Evolutionary conservation across 2,113 vertebrate species (phyloP).

Genomic region (Caranx ignobilis): DNA sequence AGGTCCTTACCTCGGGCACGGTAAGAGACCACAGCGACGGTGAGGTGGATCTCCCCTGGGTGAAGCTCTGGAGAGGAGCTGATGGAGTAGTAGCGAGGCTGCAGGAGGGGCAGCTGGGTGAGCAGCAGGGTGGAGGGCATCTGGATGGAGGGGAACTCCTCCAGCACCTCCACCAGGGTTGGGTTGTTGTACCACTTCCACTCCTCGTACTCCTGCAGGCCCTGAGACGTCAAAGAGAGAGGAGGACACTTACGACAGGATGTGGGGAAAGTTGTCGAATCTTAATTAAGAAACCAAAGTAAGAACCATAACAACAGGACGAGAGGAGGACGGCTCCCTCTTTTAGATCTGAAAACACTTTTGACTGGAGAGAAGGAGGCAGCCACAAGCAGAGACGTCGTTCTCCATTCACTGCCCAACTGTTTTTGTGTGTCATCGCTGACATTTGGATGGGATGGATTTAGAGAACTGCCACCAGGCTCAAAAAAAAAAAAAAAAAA

Average conservation of each 20-base stretch:
- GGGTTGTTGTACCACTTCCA: constrained; percentile 99
- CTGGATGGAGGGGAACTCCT: constrained; percentile 95
- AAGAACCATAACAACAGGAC: not conserved
- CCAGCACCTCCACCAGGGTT: constrained; percentile 94
- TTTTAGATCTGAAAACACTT: constrained; percentile 54
- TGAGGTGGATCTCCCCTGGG: constrained; percentile 95
- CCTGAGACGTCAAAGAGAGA: constrained; percentile 79
- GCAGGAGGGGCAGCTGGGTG: constrained; percentile 95
- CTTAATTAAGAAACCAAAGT: not conserved
- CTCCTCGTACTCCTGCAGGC: constrained; percentile 96
- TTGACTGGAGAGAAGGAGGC: constrained; percentile 53
- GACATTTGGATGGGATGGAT: constrained; percentile 66
- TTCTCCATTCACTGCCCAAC: constrained; percentile 46
- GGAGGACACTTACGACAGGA: not conserved
- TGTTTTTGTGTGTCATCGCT: constrained; percentile 64
- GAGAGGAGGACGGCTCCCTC: constrained; percentile 4
- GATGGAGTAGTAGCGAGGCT: constrained; percentile 98
- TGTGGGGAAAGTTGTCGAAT: not conserved
- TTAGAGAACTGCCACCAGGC: constrained; percentile 37
- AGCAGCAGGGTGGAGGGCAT: constrained; percentile 94
- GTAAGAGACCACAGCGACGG: constrained; percentile 95
- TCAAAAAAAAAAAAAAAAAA: not conserved
- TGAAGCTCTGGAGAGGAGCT: constrained; percentile 95
- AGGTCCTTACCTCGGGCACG: constrained; percentile 88
- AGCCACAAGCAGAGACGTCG: constrained; percentile 29